phyloP scores from a whole-genome alignment of 2,888 invertebrate species.

The Fragum fragum region DNA sequence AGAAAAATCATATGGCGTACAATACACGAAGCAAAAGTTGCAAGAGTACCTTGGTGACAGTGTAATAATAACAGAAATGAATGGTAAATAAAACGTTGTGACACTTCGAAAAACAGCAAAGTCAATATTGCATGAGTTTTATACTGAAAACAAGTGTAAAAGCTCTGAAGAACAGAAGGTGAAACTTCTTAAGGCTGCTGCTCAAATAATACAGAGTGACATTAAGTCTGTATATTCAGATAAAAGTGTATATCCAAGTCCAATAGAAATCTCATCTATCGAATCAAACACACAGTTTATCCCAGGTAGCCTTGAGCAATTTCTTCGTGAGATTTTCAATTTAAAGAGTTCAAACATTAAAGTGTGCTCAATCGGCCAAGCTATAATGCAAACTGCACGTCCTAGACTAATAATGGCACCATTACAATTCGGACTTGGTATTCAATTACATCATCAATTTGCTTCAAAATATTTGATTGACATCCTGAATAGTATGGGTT shows the following conservation, averaged over 20 bases:
- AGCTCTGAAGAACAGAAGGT: not conserved
- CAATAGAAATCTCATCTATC: slow-evolving; percentile 25
- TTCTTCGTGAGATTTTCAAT: not conserved
- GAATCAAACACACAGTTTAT: slow-evolving; percentile 41
- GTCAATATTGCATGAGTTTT: slow-evolving; percentile 57
- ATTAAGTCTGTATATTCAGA: not conserved
- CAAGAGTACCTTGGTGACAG: slow-evolving; percentile 61
- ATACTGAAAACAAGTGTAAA: slow-evolving; percentile 29
- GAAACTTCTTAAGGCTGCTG: not conserved
- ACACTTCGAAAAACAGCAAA: slow-evolving; percentile 60
- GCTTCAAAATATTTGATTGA: not conserved
- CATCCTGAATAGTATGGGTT: slow-evolving; percentile 58
- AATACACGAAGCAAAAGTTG: slow-evolving; percentile 63
- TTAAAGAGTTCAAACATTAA: slow-evolving; percentile 46
- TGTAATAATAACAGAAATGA: slow-evolving; percentile 26
- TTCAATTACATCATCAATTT: slow-evolving; percentile 53
- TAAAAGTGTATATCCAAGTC: not conserved
- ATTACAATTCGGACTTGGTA: slow-evolving; percentile 65
- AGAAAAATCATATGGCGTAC: slow-evolving; percentile 35
- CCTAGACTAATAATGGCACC: slow-evolving; percentile 25
- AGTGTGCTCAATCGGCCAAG: slow-evolving; percentile 36
- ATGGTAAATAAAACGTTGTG: slow-evolving; percentile 32
- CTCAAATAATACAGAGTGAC: not conserved
- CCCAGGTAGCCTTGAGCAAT: slow-evolving; percentile 42
- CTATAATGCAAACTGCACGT: not conserved